Evolutionary conservation across 2,888 invertebrate genomes (phyloP), one percentile per base, ranked within the genome.

Genomic region (Dicranocentrus wangi): DNA sequence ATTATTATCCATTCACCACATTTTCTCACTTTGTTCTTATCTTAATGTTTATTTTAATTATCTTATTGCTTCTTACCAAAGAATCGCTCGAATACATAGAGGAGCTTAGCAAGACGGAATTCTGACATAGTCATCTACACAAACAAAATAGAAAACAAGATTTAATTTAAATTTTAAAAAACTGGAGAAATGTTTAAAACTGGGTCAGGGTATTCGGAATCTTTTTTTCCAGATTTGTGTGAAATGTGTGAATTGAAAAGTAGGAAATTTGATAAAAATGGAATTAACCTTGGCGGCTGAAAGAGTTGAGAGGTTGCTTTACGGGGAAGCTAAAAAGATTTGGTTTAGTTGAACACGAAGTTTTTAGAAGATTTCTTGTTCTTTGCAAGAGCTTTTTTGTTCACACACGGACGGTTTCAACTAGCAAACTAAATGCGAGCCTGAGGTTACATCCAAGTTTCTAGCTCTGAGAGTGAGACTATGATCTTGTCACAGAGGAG

Each of bases 31-130:
- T 42, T 19, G 28, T 25, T 7, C 19, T 60, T 17, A 23, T 23
- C 13, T 60, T 19, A 27, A 25, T 39, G 39, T 17, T 3, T 10
- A 8, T 23, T 28, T 19, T 10, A 13, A 23, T 27, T 42, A 19
- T 8, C 1, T 42, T 19, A n/a, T 17, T 28, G 2, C 10, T 39
- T 17, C 13, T 93, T 90, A 95, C 95, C 95, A 88, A 96, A 96
- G 90, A 96, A 95, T 84, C 95, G 94, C 90, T 95, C 94, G 92
- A 96, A 96, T 85, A 96, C 94, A 90, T 94, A 95, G 87, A 94
- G 92, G 70, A 96, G 93, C 90, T 96, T 96, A 92, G 95, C 95
- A 90, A 94, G 93, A 88, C 95, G 93, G 91, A 95, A 96, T 88
- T 94, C 94, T 81, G 95, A 94, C 90, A 95, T 92, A 87, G 94